These are phyloP conservation scores for Characodon lateralis DNA, from an alignment of 2,797 vertebrate species.

Conservation along the genomic window DNA sequence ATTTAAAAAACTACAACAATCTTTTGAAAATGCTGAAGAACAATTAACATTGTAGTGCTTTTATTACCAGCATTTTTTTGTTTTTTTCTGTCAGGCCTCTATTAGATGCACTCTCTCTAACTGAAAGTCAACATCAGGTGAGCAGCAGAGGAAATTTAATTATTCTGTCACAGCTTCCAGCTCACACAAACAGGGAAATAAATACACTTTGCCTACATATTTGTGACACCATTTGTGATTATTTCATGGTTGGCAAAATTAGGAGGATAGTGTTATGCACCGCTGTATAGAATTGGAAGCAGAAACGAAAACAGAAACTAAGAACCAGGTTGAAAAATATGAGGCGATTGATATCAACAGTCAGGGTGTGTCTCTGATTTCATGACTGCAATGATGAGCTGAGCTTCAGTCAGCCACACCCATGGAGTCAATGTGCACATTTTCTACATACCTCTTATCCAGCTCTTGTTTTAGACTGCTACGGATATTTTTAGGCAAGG, in stretches of 20 bases:
- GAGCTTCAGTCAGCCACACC: conserved; percentile 58
- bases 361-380: conserved; percentile 40
- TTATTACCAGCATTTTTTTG: background rate
- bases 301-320: background rate
- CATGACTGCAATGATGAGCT: conserved; percentile 62
- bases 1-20: background rate
- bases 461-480: background rate
- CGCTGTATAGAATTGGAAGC: background rate
- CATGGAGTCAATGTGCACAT: conserved; percentile 27
- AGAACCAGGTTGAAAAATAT: background rate
- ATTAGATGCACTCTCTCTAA: background rate
- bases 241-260: conserved; percentile 12
- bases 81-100: background rate
- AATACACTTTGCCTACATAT: background rate
- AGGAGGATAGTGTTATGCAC: background rate
- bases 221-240: conserved; percentile 9
- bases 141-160: conserved; percentile 1
- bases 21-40: background rate
- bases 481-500: background rate
- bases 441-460: conserved; percentile 35
- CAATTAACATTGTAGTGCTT: background rate
- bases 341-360: conserved; percentile 3
- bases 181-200: conserved; percentile 1
- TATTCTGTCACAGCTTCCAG: conserved; percentile 1
- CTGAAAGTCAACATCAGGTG: background rate